These are phyloP conservation scores for Gobio occitaniae DNA, from an alignment of 2,797 vertebrate genomes.

Conservation along the genomic window DNA sequence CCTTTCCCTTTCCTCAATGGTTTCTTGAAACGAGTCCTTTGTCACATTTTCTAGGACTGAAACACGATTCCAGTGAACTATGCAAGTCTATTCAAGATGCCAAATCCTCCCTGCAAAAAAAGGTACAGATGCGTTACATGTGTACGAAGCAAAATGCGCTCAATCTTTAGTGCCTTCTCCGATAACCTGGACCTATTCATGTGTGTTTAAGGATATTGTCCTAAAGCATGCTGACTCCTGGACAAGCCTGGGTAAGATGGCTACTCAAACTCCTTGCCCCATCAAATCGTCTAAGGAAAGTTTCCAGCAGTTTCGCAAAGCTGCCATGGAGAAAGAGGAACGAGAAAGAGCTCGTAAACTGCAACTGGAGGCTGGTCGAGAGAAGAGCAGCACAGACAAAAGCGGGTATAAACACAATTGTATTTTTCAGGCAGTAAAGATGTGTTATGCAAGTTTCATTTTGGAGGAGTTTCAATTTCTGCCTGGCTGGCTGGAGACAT, in stretches of 20 bases:
- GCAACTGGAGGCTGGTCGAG: constrained; percentile 64
- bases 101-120: constrained; percentile 67
- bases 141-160: neutral
- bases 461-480: constrained; percentile 4
- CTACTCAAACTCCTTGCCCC: constrained; percentile 66
- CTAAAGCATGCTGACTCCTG: constrained; percentile 86
- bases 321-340: constrained; percentile 85
- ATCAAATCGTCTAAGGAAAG: constrained; percentile 86
- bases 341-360: constrained; percentile 77
- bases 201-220: constrained; percentile 78
- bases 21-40: constrained; percentile 8
- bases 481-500: neutral
- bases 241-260: constrained; percentile 82
- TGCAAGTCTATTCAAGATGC: constrained; percentile 64
- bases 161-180: neutral
- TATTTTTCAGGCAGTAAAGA: neutral
- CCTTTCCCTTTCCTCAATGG: constrained; percentile 28
- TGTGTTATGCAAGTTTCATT: neutral
- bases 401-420: constrained; percentile 73
- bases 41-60: constrained; percentile 60
- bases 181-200: neutral
- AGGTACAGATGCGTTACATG: constrained; percentile 62
- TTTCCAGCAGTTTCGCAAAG: constrained; percentile 88
- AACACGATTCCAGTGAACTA: constrained; percentile 52
- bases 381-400: constrained; percentile 68